Percentiles rank a stretch among this genome's conserved stretches.
Conservation (phyloP, 2,797 vertebrate genomes). For the Xiphophorus birchmanni region DNA sequence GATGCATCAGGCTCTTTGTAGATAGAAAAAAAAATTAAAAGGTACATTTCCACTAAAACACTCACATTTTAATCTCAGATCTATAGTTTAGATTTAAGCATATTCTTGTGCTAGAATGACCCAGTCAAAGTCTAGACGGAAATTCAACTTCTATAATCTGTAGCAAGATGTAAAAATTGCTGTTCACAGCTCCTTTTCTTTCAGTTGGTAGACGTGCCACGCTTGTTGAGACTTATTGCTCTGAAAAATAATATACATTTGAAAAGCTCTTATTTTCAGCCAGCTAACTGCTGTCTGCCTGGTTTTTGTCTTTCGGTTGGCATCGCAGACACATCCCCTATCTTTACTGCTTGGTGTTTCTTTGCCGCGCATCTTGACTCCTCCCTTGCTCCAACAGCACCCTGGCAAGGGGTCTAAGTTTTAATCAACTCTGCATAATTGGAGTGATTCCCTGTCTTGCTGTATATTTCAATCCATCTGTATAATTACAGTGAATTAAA, state of each 20-base stretch:
- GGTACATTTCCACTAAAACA: no score
- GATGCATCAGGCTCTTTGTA: no score
- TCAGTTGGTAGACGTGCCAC: background rate
- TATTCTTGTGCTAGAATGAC: background rate
- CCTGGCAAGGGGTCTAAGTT: slow-evolving; percentile 73
- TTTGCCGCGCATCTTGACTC: slow-evolving; percentile 53
- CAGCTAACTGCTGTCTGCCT: background rate
- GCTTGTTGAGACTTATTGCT: background rate
- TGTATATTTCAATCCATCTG: slow-evolving; percentile 80
- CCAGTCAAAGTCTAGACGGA: background rate
- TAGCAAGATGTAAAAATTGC: background rate
- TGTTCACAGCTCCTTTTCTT: background rate
- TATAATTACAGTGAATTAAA: slow-evolving; percentile 77
- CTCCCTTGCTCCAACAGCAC: slow-evolving; percentile 55
- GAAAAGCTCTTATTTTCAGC: background rate
- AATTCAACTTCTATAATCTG: background rate
- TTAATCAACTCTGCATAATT: slow-evolving; percentile 81
- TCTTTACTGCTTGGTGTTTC: slow-evolving; percentile 29
- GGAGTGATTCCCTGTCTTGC: slow-evolving; percentile 78
- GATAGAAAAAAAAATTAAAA: no score
- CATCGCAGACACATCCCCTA: slow-evolving; percentile 34
- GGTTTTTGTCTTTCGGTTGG: background rate
- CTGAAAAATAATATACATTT: background rate
- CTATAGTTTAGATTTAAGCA: background rate
- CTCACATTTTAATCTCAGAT: no score